These are phyloP conservation scores for Cremastinae sp. DNA, from an alignment of 2,888 invertebrate genomes.

Conservation along the genomic window DNA sequence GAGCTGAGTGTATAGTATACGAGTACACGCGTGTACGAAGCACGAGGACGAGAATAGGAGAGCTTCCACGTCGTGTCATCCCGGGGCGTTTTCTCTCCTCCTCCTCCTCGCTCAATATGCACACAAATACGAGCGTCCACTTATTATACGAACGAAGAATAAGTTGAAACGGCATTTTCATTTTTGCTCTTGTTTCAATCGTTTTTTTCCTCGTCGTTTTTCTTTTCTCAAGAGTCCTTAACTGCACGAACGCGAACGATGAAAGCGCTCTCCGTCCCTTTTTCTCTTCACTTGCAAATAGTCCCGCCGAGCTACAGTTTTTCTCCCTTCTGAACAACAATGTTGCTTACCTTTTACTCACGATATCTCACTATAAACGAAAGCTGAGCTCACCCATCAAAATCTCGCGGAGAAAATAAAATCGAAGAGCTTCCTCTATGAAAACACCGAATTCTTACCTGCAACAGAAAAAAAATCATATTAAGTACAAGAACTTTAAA, in stretches of 20 bases:
- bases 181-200: neutral
- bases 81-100: constrained; percentile 32
- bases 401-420: neutral
- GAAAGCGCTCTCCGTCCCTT: neutral
- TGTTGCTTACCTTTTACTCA: too few relatives aligned
- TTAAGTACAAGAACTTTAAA: neutral
- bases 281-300: too few relatives aligned
- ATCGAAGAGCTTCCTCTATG: neutral
- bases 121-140: neutral
- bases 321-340: too few relatives aligned
- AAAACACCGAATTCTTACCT: constrained; percentile 44
- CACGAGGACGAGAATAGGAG: neutral
- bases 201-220: too few relatives aligned
- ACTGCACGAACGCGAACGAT: neutral
- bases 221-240: too few relatives aligned
- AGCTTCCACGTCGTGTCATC: constrained; percentile 25
- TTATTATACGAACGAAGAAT: constrained; percentile 6
- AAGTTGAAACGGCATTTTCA: constrained; percentile 7
- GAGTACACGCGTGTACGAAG: constrained; percentile 1
- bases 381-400: neutral
- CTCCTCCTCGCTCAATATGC: neutral
- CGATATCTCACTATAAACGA: neutral
- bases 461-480: constrained; percentile 39
- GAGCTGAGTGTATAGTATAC: constrained; percentile 7
- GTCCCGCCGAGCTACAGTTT: too few relatives aligned